Percentiles rank a stretch among this genome's conserved stretches.
These are phyloP conservation scores for Takifugu flavidus DNA, from an alignment of 2,113 vertebrate species.

Conservation along the genomic window DNA sequence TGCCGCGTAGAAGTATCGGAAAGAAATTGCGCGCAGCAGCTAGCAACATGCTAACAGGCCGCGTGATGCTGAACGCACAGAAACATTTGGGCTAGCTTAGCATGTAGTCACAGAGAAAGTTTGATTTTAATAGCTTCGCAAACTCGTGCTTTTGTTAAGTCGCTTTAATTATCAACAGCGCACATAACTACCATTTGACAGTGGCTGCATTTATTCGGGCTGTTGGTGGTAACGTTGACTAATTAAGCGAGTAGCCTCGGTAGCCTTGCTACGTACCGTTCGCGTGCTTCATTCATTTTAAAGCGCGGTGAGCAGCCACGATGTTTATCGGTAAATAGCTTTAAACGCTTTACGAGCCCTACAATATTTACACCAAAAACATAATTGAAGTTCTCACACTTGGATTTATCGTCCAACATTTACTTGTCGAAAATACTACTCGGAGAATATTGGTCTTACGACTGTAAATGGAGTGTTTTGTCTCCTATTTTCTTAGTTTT, in stretches of 20 bases:
- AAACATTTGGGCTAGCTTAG: not conserved
- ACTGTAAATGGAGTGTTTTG: too few species aligned
- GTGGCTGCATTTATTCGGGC: not conserved
- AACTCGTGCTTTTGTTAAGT: rapidly evolving
- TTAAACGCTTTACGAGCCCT: not conserved
- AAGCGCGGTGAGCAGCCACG: not conserved
- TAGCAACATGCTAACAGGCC: conserved; percentile 66
- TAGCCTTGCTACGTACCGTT: conserved; percentile 56
- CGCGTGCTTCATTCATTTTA: conserved; percentile 68
- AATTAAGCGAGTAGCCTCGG: conserved; percentile 32
- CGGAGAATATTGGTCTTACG: too few species aligned
- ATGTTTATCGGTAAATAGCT: conserved; percentile 45
- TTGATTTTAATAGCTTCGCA: not conserved
- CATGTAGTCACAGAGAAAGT: conserved; percentile 8
- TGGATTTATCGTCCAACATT: too few species aligned
- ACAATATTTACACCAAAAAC: too few species aligned
- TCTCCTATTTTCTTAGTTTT: too few species aligned
- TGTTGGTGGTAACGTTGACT: not conserved
- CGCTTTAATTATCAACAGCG: not conserved
- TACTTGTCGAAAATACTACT: too few species aligned
- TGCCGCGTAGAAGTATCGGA: conserved; percentile 44
- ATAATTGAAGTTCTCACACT: too few species aligned
- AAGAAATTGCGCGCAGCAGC: conserved; percentile 57
- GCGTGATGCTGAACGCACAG: conserved; percentile 59
- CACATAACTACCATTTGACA: not conserved